Base-by-base conservation (phyloP, 2,797 vertebrate genomes). In the Eupleurogrammus muticus region DNA sequence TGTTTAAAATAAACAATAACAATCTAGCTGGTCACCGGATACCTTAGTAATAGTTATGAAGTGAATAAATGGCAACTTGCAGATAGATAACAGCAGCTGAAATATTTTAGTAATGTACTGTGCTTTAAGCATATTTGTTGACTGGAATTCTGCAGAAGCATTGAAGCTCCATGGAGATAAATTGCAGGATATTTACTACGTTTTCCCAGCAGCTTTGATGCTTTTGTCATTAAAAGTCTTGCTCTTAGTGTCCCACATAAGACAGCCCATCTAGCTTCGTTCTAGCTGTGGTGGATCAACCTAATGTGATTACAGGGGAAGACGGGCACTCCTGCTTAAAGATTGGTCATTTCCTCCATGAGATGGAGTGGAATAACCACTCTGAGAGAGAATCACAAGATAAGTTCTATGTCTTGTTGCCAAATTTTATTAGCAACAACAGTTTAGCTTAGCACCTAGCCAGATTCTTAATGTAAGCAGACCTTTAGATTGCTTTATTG, bases 271-370 rank as follows among this genome's bases (percentile, higher is more conserved):
- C 51, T 44, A 52, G 66, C 75, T 64, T 54, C 23, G 60, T 61
- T 77, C 60, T 55, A 69, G 60, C 46, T 40, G 52, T 51, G 54
- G 57, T 62, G 58, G 66, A 59, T 75, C 56, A 59, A 28, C 21
- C 19, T 73, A 48, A 54, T 66, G 67, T 57, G 47, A 64, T 61
- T 66, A 59, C 48, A 63, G 62, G 66, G 56, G 40, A 64, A 21
- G 9, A 66, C 28, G 32, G 20, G 38, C 47, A 35, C 19, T 23
- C 7, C 42, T 49, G 38, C 44, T 66, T 56, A 36, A 52, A 46
- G 54, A 53, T 38, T 49, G 20, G 32, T 72, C 38, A 20, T 58
- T 56, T 28, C 49, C 50, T n/a, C n/a, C n/a, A n/a, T n/a, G n/a
- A n/a, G n/a, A n/a, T n/a, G n/a, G n/a, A n/a, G n/a, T n/a, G n/a